phyloP scores from a whole-genome alignment of 1,140 invertebrate genomes.

The Brachionus sp. region DNA sequence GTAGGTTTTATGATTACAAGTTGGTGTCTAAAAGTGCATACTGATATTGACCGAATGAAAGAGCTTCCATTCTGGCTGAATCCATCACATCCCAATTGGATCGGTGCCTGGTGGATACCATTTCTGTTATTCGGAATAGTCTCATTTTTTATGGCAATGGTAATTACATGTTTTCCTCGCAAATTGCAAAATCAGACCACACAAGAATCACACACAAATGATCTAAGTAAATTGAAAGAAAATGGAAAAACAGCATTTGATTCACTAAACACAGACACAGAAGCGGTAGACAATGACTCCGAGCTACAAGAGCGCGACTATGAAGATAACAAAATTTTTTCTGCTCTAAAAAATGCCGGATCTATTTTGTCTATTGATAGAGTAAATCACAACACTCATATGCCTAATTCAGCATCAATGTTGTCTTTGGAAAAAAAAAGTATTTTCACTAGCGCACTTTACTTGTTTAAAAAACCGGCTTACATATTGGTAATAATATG shows the following conservation, averaged over 20 bases:
- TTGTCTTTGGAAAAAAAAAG: not conserved
- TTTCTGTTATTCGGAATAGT: slow-evolving; percentile 8
- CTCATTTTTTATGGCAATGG: not conserved
- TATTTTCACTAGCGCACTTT: not conserved
- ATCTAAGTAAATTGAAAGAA: not conserved
- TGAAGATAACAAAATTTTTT: not conserved
- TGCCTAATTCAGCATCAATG: not conserved
- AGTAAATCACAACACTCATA: not conserved
- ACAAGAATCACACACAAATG: not conserved
- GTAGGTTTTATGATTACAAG: slow-evolving; percentile 43
- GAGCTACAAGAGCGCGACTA: slow-evolving; percentile 17
- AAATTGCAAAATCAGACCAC: not conserved
- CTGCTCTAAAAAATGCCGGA: not conserved
- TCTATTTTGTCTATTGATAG: slow-evolving; percentile 1
- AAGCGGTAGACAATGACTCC: not conserved
- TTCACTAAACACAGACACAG: not conserved
- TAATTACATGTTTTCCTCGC: not conserved
- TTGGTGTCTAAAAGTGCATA: slow-evolving; percentile 9
- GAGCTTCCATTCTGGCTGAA: slow-evolving; percentile 32
- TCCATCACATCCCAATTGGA: slow-evolving; percentile 41
- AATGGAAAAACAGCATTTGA: not conserved
- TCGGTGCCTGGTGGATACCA: slow-evolving; percentile 43
- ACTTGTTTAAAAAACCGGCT: not conserved
- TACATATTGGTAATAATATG: slow-evolving; percentile 10
- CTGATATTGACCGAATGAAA: slow-evolving; percentile 20